These are phyloP conservation scores for Smithornis capensis DNA, from an alignment of 2,113 vertebrate species.

Conservation along the genomic window DNA sequence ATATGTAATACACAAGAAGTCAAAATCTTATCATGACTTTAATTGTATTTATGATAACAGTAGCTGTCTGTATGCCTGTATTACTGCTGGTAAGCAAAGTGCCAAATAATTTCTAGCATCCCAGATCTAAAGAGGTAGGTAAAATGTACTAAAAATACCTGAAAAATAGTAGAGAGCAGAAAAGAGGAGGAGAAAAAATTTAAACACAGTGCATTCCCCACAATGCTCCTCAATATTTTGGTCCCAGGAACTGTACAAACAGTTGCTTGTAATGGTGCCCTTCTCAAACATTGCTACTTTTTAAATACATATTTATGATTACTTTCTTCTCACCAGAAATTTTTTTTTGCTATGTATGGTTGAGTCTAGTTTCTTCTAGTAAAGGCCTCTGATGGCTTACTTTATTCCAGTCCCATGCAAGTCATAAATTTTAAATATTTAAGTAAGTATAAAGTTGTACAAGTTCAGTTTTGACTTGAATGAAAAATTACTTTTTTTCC, in stretches of 20 bases:
- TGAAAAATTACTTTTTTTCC: neutral
- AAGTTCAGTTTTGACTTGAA: neutral
- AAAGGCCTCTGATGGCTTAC: neutral
- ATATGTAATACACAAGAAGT: neutral
- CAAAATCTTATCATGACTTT: neutral
- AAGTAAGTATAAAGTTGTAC: neutral
- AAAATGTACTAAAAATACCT: neutral
- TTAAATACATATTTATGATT: neutral
- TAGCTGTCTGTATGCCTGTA: neutral
- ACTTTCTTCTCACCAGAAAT: neutral
- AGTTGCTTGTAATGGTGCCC: neutral
- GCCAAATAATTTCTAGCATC: neutral
- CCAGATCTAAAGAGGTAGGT: neutral
- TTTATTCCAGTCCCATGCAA: neutral
- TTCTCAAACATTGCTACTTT: neutral
- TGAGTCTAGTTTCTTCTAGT: neutral
- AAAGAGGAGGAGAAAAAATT: neutral
- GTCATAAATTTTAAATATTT: slow-evolving; percentile 20
- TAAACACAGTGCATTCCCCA: neutral
- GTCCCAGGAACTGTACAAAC: neutral
- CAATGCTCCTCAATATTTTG: neutral
- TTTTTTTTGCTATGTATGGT: neutral
- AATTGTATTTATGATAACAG: neutral
- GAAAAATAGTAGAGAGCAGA: neutral
- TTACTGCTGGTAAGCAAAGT: neutral